Base-by-base conservation (phyloP, 2,113 vertebrate species). In the Mastomys natalensis region DNA sequence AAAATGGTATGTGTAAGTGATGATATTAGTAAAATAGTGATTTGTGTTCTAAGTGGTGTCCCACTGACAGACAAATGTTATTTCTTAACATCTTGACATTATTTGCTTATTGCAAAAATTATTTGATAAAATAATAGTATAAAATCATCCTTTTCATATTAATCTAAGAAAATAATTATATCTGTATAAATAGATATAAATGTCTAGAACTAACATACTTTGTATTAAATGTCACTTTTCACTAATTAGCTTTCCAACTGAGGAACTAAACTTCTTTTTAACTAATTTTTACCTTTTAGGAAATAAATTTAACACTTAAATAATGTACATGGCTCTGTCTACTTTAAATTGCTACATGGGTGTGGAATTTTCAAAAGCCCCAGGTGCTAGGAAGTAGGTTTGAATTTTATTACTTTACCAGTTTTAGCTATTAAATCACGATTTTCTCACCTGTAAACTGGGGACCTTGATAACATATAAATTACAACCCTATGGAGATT, bases 21-120 rank as follows among this genome's bases (percentile, higher is more conserved):
- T 95, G 92, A 96, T 92, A 95, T 92, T 89, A 95, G 96, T 87
- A 91, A 95, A 94, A 95, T 93, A 92, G 48, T 88, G 97, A 95
- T 93, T 89, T 97, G 10, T 93, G 21, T 60, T 95, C 55, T 72
- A 93, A 89, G 82, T 92, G 12, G 19, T 94, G 72, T 97, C 88
- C 93, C 31, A 86, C 90, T 95, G 85, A 92, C 64, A 97, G 53
- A 92, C 51, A 97, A 95, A 43, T 17, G 58, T 84, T 84, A 29
- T 62, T 84, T 62, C 58, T 29, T 60, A 58, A 90, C 77, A 92
- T 29, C 53, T 51, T 95, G 81, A 70, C 70, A 86, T 94, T 96
- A 94, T 95, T 97, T 95, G 16, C 66, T 96, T 89, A 89, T 95
- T 95, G 26, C 34, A 95, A 92, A 97, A 45, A 15, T 68, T 91